Evolutionary conservation across 30 jellyfish, hydroid and myxozoan species (phyloP).

Genomic region (Sanderia malayensis): DNA sequence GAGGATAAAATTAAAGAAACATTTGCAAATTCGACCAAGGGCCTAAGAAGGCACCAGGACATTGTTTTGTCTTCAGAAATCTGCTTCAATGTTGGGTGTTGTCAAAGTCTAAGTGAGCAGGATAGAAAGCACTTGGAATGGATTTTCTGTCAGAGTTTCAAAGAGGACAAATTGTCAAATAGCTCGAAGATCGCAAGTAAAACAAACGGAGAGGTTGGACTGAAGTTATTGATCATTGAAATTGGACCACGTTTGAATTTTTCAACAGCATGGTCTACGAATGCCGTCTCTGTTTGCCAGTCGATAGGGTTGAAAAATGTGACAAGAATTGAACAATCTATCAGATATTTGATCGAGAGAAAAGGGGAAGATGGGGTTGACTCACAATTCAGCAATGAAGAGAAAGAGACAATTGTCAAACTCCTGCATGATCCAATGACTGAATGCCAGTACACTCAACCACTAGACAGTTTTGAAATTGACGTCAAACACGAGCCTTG

Average conservation of each 20-base stretch:
- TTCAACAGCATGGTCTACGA: conserved; percentile 86
- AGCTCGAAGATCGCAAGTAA: conserved; percentile 12
- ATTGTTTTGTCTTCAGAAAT: conserved; percentile 12
- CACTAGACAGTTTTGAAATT: conserved; percentile 52
- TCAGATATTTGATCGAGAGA: conserved; percentile 41
- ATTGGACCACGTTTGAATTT: conserved; percentile 84
- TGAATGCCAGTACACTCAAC: conserved; percentile 56
- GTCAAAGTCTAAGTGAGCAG: neutral
- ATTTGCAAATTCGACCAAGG: neutral
- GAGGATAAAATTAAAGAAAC: neutral
- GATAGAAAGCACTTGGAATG: conserved; percentile 30
- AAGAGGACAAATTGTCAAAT: conserved; percentile 11
- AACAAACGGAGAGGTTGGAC: neutral
- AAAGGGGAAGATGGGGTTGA: conserved; percentile 1
- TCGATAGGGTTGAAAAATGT: conserved; percentile 65
- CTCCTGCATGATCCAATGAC: conserved; percentile 86
- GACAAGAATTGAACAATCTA: conserved; percentile 66
- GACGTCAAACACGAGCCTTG: conserved; percentile 39
- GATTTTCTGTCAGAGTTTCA: conserved; percentile 29
- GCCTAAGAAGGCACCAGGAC: neutral
- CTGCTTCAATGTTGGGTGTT: conserved; percentile 48
- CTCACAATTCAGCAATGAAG: neutral
- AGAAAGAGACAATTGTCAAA: conserved; percentile 12
- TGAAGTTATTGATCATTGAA: conserved; percentile 33
- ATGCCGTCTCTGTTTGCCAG: conserved; percentile 84